phyloP scores from a whole-genome alignment of 2,888 invertebrate genomes.

The Papilio demoleus region DNA sequence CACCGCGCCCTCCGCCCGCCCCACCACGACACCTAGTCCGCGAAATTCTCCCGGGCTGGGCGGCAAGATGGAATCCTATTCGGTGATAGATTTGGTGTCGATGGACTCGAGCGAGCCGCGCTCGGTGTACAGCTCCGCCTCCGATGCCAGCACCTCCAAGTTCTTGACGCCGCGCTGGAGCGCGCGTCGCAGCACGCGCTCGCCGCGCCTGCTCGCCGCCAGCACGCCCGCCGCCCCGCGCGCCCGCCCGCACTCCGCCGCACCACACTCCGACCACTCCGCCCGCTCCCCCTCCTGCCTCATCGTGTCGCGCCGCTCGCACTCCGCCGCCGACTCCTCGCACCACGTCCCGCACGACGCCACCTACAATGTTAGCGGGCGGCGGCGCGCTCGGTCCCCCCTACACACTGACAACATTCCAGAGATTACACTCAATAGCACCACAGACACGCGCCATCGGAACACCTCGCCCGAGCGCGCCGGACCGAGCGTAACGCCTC shows the following conservation, averaged over 20 bases:
- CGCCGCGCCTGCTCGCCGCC: slow-evolving; percentile 61
- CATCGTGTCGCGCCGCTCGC: slow-evolving; percentile 49
- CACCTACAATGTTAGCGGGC: slow-evolving; percentile 51
- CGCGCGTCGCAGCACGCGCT: slow-evolving; percentile 48
- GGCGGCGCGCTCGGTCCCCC: slow-evolving; percentile 57
- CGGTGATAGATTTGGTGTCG: slow-evolving; percentile 72
- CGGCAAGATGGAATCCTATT: slow-evolving; percentile 64
- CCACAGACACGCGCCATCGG: slow-evolving; percentile 5
- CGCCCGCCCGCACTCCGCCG: neutral
- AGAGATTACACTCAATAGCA: neutral
- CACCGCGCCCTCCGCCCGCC: slow-evolving; percentile 49
- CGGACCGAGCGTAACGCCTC: neutral
- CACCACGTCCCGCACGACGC: slow-evolving; percentile 54
- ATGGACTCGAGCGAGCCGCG: slow-evolving; percentile 58
- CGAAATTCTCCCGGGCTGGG: slow-evolving; percentile 41
- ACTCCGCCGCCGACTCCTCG: slow-evolving; percentile 56
- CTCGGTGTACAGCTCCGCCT: slow-evolving; percentile 63
- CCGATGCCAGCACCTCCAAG: slow-evolving; percentile 44
- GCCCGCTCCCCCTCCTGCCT: neutral
- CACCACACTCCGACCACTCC: slow-evolving; percentile 7
- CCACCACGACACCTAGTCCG: slow-evolving; percentile 55
- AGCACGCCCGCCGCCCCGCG: neutral
- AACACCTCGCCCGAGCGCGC: neutral
- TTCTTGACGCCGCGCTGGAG: slow-evolving; percentile 57
- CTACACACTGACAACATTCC: slow-evolving; percentile 24